These are phyloP conservation scores for Zenarchopterus dispar DNA, from an alignment of 2,797 vertebrate genomes.

Conservation along the genomic window DNA sequence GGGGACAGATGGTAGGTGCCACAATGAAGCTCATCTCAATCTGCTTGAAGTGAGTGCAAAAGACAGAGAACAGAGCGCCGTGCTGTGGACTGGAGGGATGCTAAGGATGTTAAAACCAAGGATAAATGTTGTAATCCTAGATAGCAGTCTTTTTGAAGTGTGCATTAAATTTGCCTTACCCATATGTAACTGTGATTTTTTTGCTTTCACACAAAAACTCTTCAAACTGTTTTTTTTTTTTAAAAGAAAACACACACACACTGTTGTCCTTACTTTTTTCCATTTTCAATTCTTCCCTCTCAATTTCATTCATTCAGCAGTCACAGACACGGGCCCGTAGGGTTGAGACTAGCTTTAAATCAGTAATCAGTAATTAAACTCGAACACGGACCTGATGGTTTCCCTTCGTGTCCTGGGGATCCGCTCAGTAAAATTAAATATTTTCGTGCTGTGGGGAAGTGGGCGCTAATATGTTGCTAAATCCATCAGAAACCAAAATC, in stretches of 20 bases:
- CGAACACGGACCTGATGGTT: conserved; percentile 90
- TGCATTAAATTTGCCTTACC: conserved; percentile 6
- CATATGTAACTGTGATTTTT: not conserved
- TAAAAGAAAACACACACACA: conserved; percentile 2
- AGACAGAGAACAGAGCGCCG: conserved; percentile 69
- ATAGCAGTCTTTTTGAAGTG: conserved; percentile 7
- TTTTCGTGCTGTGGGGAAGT: conserved; percentile 82
- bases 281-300: conserved; percentile 21
- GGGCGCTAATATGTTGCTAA: conserved; percentile 86
- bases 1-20: conserved; percentile 58
- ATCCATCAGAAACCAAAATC: conserved; percentile 89
- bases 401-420: conserved; percentile 87
- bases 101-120: conserved; percentile 1
- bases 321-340: conserved; percentile 74
- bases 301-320: conserved; percentile 29
- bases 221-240: conserved; percentile 4
- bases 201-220: conserved; percentile 6
- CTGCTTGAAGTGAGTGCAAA: conserved; percentile 46
- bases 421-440: conserved; percentile 89
- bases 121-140: conserved; percentile 10
- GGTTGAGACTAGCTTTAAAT: conserved; percentile 89
- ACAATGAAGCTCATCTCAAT: conserved; percentile 66
- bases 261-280: conserved; percentile 25
- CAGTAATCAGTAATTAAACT: conserved; percentile 94
- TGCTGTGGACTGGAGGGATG: conserved; percentile 82